These are phyloP conservation scores for Ormyrus thymus DNA, from an alignment of 2,888 invertebrate genomes.

Conservation along the genomic window DNA sequence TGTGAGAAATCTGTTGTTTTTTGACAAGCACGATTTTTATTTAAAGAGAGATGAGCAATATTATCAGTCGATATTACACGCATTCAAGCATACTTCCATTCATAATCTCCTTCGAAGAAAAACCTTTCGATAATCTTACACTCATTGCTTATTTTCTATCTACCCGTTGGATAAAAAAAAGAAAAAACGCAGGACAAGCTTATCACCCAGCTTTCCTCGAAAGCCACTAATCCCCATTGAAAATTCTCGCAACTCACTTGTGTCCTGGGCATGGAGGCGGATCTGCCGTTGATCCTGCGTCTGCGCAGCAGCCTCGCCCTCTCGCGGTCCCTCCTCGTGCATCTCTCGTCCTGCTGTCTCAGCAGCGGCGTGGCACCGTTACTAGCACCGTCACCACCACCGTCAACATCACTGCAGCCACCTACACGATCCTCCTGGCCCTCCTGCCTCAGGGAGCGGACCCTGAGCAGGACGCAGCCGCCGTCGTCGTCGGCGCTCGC, in stretches of 20 bases:
- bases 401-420: constrained; percentile 28
- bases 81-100: too few species aligned
- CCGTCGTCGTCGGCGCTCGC: constrained; percentile 66
- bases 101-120: too few species aligned
- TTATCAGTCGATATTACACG: too few species aligned
- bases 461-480: constrained; percentile 68
- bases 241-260: constrained; percentile 67
- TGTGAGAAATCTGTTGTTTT: too few species aligned
- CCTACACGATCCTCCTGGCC: constrained; percentile 26
- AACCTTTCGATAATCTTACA: too few species aligned
- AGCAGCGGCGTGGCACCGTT: constrained; percentile 48
- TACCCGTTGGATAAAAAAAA: too few species aligned
- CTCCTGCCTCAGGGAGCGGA: constrained; percentile 61
- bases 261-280: constrained; percentile 73
- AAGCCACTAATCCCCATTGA: too few species aligned
- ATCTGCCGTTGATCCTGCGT: constrained; percentile 72
- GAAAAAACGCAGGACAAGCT: too few species aligned
- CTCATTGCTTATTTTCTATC: too few species aligned
- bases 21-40: too few species aligned
- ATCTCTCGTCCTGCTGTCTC: constrained; percentile 66
- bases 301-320: constrained; percentile 71
- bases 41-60: too few species aligned
- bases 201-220: too few species aligned
- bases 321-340: constrained; percentile 71
- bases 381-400: constrained; percentile 41